These are phyloP conservation scores for Lepeophtheirus salmonis DNA, from an alignment of 1,140 invertebrate genomes.

Conservation along the genomic window DNA sequence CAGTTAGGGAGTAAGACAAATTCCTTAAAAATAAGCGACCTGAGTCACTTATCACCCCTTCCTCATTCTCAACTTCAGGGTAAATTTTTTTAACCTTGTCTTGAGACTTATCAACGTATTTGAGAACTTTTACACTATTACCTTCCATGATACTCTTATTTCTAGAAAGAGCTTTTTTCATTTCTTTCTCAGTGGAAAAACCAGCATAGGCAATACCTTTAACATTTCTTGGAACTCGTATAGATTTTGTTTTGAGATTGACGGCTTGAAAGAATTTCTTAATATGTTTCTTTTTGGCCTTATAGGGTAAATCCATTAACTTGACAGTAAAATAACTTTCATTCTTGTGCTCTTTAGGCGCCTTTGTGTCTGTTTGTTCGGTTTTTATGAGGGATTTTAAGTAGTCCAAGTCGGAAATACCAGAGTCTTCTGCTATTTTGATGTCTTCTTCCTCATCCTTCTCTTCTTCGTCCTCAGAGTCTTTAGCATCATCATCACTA, in stretches of 20 bases:
- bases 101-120: conserved; percentile 23
- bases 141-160: conserved; percentile 57
- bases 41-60: conserved; percentile 62
- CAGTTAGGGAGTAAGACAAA: conserved; percentile 65
- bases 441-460: background rate
- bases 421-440: background rate
- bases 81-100: conserved; percentile 26
- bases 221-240: conserved; percentile 52
- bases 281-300: conserved; percentile 48
- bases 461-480: background rate
- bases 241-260: conserved; percentile 44
- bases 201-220: conserved; percentile 76
- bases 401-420: conserved; percentile 10
- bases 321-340: conserved; percentile 14
- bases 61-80: conserved; percentile 45
- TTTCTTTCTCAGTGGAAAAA: conserved; percentile 58
- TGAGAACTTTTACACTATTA: conserved; percentile 28
- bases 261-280: conserved; percentile 60
- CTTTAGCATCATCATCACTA: background rate
- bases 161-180: conserved; percentile 60
- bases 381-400: conserved; percentile 1
- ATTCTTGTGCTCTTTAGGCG: conserved; percentile 11
- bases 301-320: conserved; percentile 1
- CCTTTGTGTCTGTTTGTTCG: background rate
- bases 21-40: conserved; percentile 89